Percentiles rank a stretch among this genome's conserved stretches.
phyloP scores from a whole-genome alignment of 2,797 vertebrate genomes.

The Pseudotriccus pelzelni region DNA sequence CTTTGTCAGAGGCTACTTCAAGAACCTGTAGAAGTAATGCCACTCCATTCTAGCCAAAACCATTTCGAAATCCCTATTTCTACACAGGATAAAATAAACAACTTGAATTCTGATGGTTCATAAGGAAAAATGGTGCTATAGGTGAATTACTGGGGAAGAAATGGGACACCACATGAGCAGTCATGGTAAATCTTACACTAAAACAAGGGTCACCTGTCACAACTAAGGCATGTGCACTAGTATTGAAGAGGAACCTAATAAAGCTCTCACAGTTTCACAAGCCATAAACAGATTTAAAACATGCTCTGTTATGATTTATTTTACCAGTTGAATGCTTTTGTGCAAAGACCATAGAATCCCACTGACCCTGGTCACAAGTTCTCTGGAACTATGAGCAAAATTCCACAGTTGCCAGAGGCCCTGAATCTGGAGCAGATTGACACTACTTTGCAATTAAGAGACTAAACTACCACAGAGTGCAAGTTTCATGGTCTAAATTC shows the following conservation, averaged over 20 bases:
- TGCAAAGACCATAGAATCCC: background rate
- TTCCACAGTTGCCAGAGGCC: background rate
- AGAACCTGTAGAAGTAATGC: background rate
- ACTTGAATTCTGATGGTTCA: background rate
- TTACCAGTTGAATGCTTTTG: background rate
- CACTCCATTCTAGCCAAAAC: background rate
- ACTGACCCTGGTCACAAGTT: background rate
- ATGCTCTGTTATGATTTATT: background rate
- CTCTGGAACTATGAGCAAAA: background rate
- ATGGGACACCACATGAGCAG: background rate
- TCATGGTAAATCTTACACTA: background rate
- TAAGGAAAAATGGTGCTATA: background rate
- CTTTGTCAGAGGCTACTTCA: background rate
- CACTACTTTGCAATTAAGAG: background rate
- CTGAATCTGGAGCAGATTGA: background rate
- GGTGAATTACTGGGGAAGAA: background rate
- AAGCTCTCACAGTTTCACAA: background rate
- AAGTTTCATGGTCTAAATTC: background rate
- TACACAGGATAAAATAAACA: background rate
- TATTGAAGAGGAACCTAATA: background rate
- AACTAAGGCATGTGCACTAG: background rate
- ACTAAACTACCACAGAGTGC: background rate
- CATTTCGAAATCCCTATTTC: background rate
- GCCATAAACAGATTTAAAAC: background rate
- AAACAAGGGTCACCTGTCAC: background rate